Conservation (phyloP, 2,888 invertebrate genomes). For the Xanthia togata region DNA sequence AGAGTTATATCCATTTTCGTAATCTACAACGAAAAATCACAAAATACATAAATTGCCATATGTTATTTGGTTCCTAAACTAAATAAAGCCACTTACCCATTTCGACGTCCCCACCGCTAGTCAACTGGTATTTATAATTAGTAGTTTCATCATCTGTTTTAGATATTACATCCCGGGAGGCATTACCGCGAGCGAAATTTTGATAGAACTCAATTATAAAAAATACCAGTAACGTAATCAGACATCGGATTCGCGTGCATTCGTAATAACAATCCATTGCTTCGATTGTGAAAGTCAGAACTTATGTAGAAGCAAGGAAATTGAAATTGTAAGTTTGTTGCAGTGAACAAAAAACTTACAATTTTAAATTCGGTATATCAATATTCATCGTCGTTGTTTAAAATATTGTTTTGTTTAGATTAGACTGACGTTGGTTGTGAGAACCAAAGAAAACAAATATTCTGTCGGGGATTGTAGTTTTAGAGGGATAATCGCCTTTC, state of each 20-base stretch:
- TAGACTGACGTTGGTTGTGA: background rate
- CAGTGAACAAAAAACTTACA: background rate
- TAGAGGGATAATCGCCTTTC: too few species aligned
- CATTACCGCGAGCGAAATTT: background rate
- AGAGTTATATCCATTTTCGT: constrained; percentile 12
- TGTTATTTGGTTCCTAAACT: background rate
- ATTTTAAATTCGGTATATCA: background rate
- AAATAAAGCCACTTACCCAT: constrained; percentile 36
- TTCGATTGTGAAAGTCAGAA: too few species aligned
- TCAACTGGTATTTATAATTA: constrained; percentile 28
- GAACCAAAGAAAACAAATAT: constrained; percentile 14
- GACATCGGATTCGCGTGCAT: background rate
- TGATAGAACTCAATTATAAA: constrained; percentile 14
- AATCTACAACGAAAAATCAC: constrained; percentile 19
- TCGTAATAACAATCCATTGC: constrained; percentile 11
- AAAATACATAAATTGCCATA: background rate
- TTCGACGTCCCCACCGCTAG: background rate
- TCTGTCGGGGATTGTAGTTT: background rate
- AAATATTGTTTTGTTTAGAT: constrained; percentile 17
- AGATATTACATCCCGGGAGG: background rate
- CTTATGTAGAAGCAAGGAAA: background rate
- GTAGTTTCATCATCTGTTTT: background rate
- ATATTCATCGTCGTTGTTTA: constrained; percentile 2
- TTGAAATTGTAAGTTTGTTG: too few species aligned
- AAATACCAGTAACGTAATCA: constrained; percentile 22